These are phyloP conservation scores for Ennomos erosarius DNA, from an alignment of 2,888 invertebrate genomes.

Conservation along the genomic window DNA sequence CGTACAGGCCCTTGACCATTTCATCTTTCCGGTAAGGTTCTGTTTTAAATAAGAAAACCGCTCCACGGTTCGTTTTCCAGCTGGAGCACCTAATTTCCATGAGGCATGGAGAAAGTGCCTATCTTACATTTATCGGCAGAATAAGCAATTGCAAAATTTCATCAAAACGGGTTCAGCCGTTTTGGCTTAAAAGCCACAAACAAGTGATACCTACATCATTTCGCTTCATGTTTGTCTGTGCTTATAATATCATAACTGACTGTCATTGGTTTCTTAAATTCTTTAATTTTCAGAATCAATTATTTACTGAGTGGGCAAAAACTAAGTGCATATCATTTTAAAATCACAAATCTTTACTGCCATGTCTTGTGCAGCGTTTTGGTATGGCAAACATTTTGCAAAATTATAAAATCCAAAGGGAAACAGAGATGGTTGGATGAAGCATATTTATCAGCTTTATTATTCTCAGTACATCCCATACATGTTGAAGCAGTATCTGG, in stretches of 20 bases:
- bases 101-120: no score
- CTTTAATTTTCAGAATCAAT: constrained; percentile 83
- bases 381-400: constrained; percentile 48
- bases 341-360: constrained; percentile 90
- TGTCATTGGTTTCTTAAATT: no score
- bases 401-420: constrained; percentile 16
- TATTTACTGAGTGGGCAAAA: constrained; percentile 86
- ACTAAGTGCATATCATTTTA: constrained; percentile 87
- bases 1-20: constrained; percentile 96
- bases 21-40: constrained; percentile 90
- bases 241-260: no score
- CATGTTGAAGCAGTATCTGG: constrained; percentile 97
- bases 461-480: constrained; percentile 97
- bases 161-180: no score
- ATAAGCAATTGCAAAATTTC: no score
- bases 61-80: no score
- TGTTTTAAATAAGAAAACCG: no score
- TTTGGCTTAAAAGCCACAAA: no score
- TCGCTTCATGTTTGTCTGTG: no score
- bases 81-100: no score
- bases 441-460: constrained; percentile 87
- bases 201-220: no score
- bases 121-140: no score
- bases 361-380: constrained; percentile 85
- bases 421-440: constrained; percentile 56